Conservation (phyloP, 2,888 invertebrate species). For the Trichopoda pennipes region DNA sequence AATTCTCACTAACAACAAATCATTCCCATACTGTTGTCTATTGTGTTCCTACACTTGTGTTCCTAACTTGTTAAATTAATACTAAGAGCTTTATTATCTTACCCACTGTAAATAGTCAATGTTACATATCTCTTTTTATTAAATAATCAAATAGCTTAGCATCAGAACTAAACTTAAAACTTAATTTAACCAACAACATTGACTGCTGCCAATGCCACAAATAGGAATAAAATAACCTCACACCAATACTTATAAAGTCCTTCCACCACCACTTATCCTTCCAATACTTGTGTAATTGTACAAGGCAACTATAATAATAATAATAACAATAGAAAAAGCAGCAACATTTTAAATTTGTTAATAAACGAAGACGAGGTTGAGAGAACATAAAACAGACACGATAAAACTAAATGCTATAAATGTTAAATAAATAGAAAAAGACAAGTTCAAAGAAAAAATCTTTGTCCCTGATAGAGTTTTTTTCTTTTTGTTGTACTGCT, state of each 20-base stretch:
- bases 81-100: too few relatives aligned
- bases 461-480: conserved; percentile 52
- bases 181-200: conserved; percentile 37
- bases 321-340: conserved; percentile 23
- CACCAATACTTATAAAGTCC: neutral
- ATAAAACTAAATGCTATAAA: conserved; percentile 36
- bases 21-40: too few relatives aligned
- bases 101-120: too few relatives aligned
- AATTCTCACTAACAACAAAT: too few relatives aligned
- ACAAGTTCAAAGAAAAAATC: neutral
- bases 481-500: conserved; percentile 17
- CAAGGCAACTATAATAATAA: conserved; percentile 13
- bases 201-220: conserved; percentile 34
- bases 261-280: neutral
- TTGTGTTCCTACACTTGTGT: too few relatives aligned
- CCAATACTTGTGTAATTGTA: conserved; percentile 16
- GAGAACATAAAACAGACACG: conserved; percentile 1
- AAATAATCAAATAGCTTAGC: neutral
- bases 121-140: neutral
- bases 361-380: neutral
- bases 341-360: conserved; percentile 29
- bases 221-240: neutral
- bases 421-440: conserved; percentile 23
- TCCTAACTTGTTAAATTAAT: too few relatives aligned
- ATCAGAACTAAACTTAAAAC: conserved; percentile 31